Base-by-base conservation (phyloP, 2,888 invertebrate genomes). In the Habroteleia sp. region DNA sequence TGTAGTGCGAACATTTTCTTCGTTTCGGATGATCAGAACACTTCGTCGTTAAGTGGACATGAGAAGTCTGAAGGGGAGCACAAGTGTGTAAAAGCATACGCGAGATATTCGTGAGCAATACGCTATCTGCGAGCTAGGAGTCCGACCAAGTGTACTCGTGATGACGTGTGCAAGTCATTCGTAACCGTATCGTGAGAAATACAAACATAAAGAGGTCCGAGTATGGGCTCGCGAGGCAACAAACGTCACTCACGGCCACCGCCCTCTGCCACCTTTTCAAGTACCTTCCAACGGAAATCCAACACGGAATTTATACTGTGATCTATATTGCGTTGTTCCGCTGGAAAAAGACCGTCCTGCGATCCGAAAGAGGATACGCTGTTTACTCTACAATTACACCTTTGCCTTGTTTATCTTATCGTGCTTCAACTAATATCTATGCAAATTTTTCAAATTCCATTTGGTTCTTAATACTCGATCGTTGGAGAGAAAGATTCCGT, bases 121-220 rank as follows among this genome's bases (percentile, higher is more conserved):
- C n/a, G n/a, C 4, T 20, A 50, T 62, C 60, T 66, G 50, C 52
- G 65, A 35, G 62, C 69, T 72, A 72, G 74, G 52, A 74, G 69
- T 8, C 29, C 8, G 8, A 79, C 79, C 74, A 77, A 82, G 82
- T 79, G 80, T 79, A 81, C 82, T 82, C 74, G 77, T 79, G 77
- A 74, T 74, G 81, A 83, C 80, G 79, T 79, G 80, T 84, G 86
- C 86, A 85, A 86, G 86, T 86, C 86, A 86, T 81, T 80, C 81
- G 85, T 85, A 82, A 85, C 85, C 86, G 82, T 84, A 85, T 86
- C 86, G 86, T 86, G 86, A 85, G 86, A 86, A 86, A 86, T 81
- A 84, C 85, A 86, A 86, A 86, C 84, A 86, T 80, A 50, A 58
- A 48, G 65, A 63, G 39, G 42, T 42, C 48, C 58, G 31, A 60